Percentiles rank a stretch among this genome's conserved stretches.
Evolutionary conservation across 2,888 invertebrate genomes (phyloP).

Genomic region (Drosophila neonasuta): DNA sequence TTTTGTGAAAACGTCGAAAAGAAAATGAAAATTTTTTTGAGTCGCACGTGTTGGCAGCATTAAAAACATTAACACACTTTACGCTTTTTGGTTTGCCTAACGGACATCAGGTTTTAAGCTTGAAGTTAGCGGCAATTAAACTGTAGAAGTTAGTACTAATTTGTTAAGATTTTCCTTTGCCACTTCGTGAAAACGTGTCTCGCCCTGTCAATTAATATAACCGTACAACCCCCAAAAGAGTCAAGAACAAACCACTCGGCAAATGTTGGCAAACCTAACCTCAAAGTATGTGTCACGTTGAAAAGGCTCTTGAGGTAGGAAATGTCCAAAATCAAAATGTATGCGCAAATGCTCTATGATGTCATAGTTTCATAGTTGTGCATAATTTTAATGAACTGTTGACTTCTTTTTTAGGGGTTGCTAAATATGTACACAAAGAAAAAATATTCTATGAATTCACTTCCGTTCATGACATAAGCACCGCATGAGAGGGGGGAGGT

Average conservation of each 20-base stretch:
- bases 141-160: slow-evolving; percentile 10
- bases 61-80: slow-evolving; percentile 56
- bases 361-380: slow-evolving; percentile 39
- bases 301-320: slow-evolving; percentile 59
- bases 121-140: slow-evolving; percentile 17
- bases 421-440: slow-evolving; percentile 25
- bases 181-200: not conserved
- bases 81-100: slow-evolving; percentile 46
- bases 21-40: slow-evolving; percentile 47
- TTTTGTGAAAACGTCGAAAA: slow-evolving; percentile 41
- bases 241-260: slow-evolving; percentile 31
- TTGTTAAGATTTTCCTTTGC: slow-evolving; percentile 5
- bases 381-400: slow-evolving; percentile 20
- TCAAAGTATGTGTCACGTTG: slow-evolving; percentile 44
- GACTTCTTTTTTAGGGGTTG: slow-evolving; percentile 37
- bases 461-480: slow-evolving; percentile 56
- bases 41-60: slow-evolving; percentile 63
- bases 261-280: slow-evolving; percentile 52
- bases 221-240: slow-evolving; percentile 24
- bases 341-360: slow-evolving; percentile 31
- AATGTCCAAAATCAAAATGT: slow-evolving; percentile 45
- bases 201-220: slow-evolving; percentile 37
- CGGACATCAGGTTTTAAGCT: slow-evolving; percentile 7
- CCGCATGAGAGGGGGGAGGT: not conserved
- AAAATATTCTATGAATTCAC: slow-evolving; percentile 32